phyloP scores from a whole-genome alignment of 2,113 vertebrate genomes.

The Caranx ignobilis region DNA sequence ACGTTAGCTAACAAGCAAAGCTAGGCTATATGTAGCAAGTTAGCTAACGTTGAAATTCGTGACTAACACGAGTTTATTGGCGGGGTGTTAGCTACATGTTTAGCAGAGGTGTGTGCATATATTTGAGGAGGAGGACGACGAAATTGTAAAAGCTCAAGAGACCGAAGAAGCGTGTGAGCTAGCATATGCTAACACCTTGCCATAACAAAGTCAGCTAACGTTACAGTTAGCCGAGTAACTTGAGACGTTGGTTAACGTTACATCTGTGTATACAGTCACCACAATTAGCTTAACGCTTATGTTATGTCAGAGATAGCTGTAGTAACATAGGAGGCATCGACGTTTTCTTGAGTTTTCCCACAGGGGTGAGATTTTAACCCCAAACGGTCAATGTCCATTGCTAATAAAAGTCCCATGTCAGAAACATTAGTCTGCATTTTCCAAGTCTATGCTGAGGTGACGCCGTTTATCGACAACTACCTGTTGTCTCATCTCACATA shows the following conservation, averaged over 20 bases:
- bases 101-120: not conserved
- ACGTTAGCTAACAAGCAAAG: slow-evolving; percentile 60
- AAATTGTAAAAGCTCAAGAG: not conserved
- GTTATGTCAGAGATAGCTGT: no score
- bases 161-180: slow-evolving; percentile 36
- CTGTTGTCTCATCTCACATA: not conserved
- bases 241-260: not conserved
- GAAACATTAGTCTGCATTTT: not conserved
- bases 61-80: not conserved
- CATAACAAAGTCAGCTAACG: slow-evolving; percentile 30
- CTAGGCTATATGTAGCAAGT: not conserved
- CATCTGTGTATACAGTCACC: not conserved
- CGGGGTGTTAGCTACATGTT: not conserved
- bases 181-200: slow-evolving; percentile 47
- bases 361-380: not conserved
- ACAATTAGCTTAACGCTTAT: not conserved
- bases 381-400: not conserved
- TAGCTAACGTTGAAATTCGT: not conserved
- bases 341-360: not conserved
- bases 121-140: not conserved
- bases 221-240: not conserved
- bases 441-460: not conserved
- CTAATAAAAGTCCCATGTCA: not conserved
- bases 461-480: not conserved
- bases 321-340: not conserved